Base-by-base conservation (phyloP, 2,797 vertebrate genomes). In the Otus scops region DNA sequence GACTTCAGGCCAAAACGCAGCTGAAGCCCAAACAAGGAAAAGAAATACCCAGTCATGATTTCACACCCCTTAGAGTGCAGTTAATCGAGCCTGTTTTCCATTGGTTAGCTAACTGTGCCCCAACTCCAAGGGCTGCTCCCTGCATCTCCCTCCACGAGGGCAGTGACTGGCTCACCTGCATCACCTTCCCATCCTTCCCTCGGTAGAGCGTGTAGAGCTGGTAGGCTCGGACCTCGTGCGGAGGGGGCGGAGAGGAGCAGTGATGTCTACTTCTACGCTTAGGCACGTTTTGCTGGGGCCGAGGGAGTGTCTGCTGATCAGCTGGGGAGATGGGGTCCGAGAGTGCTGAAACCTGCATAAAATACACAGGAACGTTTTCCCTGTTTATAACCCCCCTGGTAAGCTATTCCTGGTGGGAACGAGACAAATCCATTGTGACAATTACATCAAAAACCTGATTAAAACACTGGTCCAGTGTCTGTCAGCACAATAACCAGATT, bases 171-270 rank as follows among this genome's bases (percentile, higher is more conserved):
- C 73, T 97, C 89, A 99, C 99, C 99, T 99, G 99, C 99, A 99
- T 99, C 97, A 99, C 98, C 97, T 99, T 99, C 21, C 99, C 99
- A 0, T 99, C 98, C 96, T 99, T 98, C n/a, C 98, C 98, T 34
- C 99, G 98, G 95, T 99, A 99, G 27, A 99, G 98, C 0, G 99
- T 99, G 97, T 99, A 99, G 1, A 99, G 98, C 98, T 99, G 99
- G 97, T 99, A 99, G 19, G 99, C 99, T 85, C 99, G 99, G 82
- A 98, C 99, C 97, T 98, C 98, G 20, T 99, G 99, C 21, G 99
- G 99, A 23, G 99, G 96, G 6, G 97, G 98, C 0, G 98, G 98
- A 10, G 98, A 97, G 6, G 98, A 96, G 79, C 98, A 97, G 63
- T 97, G 98, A 9, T 97, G 97, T 88, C 98, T 98, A 39, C 89